Evolutionary conservation across 1,140 invertebrate genomes (phyloP).

Genomic region (Aphelinus atriplicis): DNA sequence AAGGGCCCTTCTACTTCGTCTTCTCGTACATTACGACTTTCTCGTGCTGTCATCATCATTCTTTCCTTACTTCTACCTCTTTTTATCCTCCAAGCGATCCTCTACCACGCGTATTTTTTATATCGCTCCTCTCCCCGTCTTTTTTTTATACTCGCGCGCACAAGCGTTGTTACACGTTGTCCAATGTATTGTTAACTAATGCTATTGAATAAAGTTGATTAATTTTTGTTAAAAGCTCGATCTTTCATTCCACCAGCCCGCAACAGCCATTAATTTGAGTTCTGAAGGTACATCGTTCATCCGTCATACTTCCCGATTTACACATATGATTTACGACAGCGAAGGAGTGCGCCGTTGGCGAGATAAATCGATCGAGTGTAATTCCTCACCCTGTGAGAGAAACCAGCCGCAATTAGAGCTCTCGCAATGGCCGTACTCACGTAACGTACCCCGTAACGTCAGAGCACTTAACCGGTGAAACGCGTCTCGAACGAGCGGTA

Average conservation of each 20-base stretch:
- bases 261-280: too few relatives aligned
- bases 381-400: too few relatives aligned
- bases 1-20: slow-evolving; percentile 43
- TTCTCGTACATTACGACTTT: not conserved
- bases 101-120: not conserved
- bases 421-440: too few relatives aligned
- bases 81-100: not conserved
- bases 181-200: slow-evolving; percentile 41
- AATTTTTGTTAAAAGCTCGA: slow-evolving; percentile 38
- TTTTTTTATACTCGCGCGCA: slow-evolving; percentile 32
- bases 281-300: too few relatives aligned
- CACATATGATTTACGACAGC: too few relatives aligned
- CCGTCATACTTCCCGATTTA: too few relatives aligned
- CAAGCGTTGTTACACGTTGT: slow-evolving; percentile 35
- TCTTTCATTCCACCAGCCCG: not conserved
- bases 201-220: slow-evolving; percentile 42
- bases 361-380: too few relatives aligned
- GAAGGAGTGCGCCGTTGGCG: too few relatives aligned
- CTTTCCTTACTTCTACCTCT: not conserved
- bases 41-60: not conserved
- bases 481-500: too few relatives aligned
- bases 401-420: too few relatives aligned
- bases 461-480: too few relatives aligned
- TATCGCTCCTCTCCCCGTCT: not conserved
- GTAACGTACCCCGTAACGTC: too few relatives aligned